These are phyloP conservation scores for Rhynchonycteris naso DNA, from an alignment of 2,797 vertebrate genomes.

Conservation along the genomic window DNA sequence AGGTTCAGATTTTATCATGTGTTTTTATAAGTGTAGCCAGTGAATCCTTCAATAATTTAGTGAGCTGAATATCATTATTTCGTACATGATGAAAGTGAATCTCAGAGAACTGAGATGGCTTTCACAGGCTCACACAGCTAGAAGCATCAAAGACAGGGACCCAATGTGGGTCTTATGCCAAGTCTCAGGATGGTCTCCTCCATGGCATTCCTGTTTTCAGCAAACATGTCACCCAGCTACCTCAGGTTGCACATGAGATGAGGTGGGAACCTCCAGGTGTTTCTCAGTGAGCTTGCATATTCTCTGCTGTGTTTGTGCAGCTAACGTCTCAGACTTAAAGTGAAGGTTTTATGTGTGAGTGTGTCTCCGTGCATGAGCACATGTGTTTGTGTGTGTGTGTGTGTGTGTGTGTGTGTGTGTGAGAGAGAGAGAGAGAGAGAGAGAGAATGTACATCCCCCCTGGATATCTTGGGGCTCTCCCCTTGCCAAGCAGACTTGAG, in stretches of 20 bases:
- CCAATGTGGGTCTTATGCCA: not conserved
- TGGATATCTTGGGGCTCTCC: constrained; percentile 16
- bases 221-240: not conserved
- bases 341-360: not conserved
- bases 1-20: not conserved
- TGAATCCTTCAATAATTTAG: not conserved
- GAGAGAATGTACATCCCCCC: not conserved
- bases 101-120: not conserved
- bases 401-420: not conserved
- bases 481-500: constrained; percentile 64
- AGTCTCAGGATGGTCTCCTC: not conserved
- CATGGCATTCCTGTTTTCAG: not conserved
- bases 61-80: not conserved
- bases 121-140: not conserved
- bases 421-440: not conserved
- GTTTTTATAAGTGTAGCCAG: not conserved
- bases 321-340: constrained; percentile 36
- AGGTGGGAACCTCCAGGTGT: not conserved
- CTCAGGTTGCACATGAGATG: not conserved
- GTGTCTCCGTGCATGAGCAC: not conserved
- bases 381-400: not conserved
- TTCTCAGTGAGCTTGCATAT: not conserved
- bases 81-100: not conserved
- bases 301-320: not conserved
- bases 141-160: not conserved